Evolutionary conservation across 2,797 vertebrate genomes (phyloP).

Genomic region (Psittacula echo): DNA sequence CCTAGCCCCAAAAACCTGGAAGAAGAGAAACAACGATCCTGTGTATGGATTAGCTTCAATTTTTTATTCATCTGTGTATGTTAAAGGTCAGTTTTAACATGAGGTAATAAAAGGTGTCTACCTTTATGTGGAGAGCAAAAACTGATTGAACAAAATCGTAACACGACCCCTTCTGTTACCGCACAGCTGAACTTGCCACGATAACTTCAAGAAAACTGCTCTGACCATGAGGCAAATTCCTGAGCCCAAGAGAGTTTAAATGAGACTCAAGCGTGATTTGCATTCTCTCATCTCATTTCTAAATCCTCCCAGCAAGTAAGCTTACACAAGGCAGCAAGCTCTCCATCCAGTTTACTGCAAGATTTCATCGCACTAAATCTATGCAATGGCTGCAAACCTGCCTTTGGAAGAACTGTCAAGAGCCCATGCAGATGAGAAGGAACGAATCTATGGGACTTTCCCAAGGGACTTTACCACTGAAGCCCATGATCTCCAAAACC

Average conservation of each 20-base stretch:
- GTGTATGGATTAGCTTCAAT: neutral
- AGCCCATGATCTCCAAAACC: neutral
- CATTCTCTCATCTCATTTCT: neutral
- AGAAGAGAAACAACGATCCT: neutral
- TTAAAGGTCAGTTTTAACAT: neutral
- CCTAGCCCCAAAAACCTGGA: neutral
- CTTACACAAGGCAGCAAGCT: neutral
- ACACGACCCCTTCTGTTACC: too few relatives aligned
- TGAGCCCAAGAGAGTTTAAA: neutral
- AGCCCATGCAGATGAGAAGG: neutral
- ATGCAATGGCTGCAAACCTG: neutral
- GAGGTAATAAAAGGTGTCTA: neutral
- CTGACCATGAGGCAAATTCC: neutral
- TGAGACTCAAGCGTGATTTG: neutral
- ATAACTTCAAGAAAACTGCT: neutral
- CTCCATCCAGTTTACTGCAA: neutral
- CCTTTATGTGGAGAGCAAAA: neutral
- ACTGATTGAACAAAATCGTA: neutral
- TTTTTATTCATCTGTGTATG: accelerated
- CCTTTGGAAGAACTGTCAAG: neutral
- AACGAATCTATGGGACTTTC: neutral
- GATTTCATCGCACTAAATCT: neutral
- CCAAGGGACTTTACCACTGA: neutral
- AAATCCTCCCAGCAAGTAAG: neutral
- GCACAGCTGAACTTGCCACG: neutral